These are phyloP conservation scores for Olivierus martensii DNA, from an alignment of 1,140 invertebrate genomes.

Conservation along the genomic window DNA sequence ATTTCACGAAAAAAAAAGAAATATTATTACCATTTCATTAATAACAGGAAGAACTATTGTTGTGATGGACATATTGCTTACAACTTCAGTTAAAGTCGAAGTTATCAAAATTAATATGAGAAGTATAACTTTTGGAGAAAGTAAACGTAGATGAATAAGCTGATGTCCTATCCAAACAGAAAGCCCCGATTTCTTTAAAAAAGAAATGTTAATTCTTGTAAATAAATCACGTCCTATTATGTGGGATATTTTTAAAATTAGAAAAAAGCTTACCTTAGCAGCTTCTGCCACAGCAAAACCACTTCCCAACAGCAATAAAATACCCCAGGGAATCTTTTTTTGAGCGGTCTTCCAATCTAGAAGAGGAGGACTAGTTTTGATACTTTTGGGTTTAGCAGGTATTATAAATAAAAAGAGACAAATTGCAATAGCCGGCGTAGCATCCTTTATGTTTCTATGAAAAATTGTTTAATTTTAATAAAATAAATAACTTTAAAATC, in stretches of 20 bases:
- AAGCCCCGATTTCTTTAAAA: conserved; percentile 45
- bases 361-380: conserved; percentile 16
- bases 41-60: conserved; percentile 36
- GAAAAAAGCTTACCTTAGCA: conserved; percentile 38
- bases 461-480: too few relatives aligned
- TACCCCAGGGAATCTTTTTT: conserved; percentile 35
- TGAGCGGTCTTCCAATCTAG: conserved; percentile 31
- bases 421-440: conserved; percentile 65
- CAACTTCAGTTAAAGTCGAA: conserved; percentile 33
- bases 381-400: conserved; percentile 46
- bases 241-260: not conserved
- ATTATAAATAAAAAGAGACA: conserved; percentile 65
- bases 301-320: conserved; percentile 45
- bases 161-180: conserved; percentile 54
- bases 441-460: conserved; percentile 45
- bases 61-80: conserved; percentile 35
- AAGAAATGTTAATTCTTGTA: not conserved
- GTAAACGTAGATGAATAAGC: conserved; percentile 25
- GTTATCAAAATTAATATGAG: conserved; percentile 29
- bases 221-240: too few relatives aligned
- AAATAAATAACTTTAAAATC: too few relatives aligned
- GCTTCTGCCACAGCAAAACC: conserved; percentile 79
- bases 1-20: not conserved
- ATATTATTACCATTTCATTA: conserved; percentile 27
- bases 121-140: conserved; percentile 28